These are phyloP conservation scores for Prionailurus viverrinus DNA, from an alignment of 2,113 vertebrate species.

Conservation along the genomic window DNA sequence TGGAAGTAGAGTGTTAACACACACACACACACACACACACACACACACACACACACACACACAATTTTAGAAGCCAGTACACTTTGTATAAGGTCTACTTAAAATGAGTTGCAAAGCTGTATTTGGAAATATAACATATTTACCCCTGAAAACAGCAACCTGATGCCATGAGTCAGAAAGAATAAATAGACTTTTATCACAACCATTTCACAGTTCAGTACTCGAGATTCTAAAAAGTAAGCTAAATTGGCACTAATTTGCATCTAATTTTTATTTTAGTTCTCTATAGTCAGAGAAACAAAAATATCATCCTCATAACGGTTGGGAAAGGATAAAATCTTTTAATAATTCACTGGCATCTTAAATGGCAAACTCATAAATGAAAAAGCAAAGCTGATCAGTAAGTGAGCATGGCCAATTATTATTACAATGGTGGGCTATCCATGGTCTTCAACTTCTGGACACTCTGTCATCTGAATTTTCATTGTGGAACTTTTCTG, in stretches of 20 bases:
- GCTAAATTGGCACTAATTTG: conserved; percentile 45
- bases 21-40: not conserved
- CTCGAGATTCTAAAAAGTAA: conserved; percentile 62
- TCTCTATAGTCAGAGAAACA: conserved; percentile 30
- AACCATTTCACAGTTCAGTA: conserved; percentile 43
- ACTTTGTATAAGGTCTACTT: not conserved
- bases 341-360: conserved; percentile 57
- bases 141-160: not conserved
- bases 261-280: conserved; percentile 63
- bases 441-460: not conserved
- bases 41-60: not conserved
- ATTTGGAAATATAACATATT: conserved; percentile 41
- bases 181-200: conserved; percentile 59
- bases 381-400: not conserved
- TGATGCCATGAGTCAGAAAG: conserved; percentile 51
- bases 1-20: not conserved
- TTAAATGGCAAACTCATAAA: conserved; percentile 31
- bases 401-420: not conserved
- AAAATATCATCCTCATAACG: conserved; percentile 57
- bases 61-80: not conserved
- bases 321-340: not conserved
- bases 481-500: not conserved
- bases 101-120: conserved; percentile 36
- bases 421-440: not conserved
- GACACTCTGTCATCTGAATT: not conserved